Evolutionary conservation across 2,888 invertebrate species (phyloP).

Genomic region (Netelia melanura): DNA sequence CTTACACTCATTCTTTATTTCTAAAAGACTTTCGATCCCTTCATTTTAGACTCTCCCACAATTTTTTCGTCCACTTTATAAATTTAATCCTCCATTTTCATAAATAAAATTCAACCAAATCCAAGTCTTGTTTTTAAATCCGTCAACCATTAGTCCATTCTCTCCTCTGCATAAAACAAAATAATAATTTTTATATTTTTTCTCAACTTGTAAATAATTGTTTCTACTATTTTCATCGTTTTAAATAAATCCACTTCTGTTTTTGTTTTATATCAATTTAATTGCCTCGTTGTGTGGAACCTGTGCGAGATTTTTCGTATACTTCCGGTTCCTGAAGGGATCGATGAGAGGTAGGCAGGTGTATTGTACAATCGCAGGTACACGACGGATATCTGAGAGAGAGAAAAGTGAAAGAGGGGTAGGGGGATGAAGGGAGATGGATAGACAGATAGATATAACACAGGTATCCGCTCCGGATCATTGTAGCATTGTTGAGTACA

Average conservation of each 20-base stretch:
- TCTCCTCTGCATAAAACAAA: neutral
- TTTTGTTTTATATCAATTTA: constrained; percentile 6
- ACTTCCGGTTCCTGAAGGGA: constrained; percentile 57
- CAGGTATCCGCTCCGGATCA: constrained; percentile 64
- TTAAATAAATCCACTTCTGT: neutral
- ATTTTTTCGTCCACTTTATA: constrained; percentile 7
- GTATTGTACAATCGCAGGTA: constrained; percentile 57
- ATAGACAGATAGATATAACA: constrained; percentile 42
- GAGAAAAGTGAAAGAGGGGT: neutral
- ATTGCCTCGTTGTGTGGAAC: constrained; percentile 37
- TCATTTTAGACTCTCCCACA: constrained; percentile 24
- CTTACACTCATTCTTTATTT: constrained; percentile 8
- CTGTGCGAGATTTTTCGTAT: constrained; percentile 40
- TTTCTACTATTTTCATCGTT: neutral
- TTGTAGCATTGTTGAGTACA: constrained; percentile 65
- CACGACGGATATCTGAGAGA: constrained; percentile 45
- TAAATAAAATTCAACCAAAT: neutral
- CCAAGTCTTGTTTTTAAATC: neutral
- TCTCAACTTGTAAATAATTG: neutral
- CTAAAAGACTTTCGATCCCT: constrained; percentile 13
- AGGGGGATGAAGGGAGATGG: constrained; percentile 5
- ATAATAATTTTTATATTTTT: neutral
- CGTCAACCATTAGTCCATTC: neutral
- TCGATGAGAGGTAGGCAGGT: constrained; percentile 58
- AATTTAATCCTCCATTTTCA: constrained; percentile 40